phyloP scores from a whole-genome alignment of 2,113 vertebrate species.

The Otolemur garnettii region DNA sequence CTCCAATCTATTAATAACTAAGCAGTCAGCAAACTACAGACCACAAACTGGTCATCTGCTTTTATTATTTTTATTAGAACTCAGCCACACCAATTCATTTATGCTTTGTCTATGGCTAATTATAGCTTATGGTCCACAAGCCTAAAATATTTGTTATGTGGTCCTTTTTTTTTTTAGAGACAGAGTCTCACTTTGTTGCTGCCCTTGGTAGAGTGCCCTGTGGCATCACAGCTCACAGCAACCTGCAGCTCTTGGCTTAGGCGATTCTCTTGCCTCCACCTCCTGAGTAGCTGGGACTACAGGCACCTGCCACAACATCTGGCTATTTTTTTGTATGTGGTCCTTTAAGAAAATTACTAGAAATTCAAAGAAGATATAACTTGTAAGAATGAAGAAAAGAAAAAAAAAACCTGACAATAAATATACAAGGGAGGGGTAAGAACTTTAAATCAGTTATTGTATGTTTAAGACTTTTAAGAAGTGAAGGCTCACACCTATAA shows the following conservation, averaged over 20 bases:
- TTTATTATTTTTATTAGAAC: conserved; percentile 4
- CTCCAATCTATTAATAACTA: neutral
- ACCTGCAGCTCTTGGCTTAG: too few relatives aligned
- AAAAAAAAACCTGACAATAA: neutral
- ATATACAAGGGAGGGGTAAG: neutral
- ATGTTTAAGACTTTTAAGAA: too few relatives aligned
- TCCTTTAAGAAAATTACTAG: neutral
- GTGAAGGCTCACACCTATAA: too few relatives aligned
- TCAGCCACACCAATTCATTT: neutral
- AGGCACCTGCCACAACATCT: too few relatives aligned
- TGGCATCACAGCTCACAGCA: too few relatives aligned
- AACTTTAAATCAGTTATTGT: conserved; percentile 13
- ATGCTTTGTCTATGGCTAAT: neutral
- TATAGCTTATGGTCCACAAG: neutral
- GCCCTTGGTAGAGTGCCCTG: too few relatives aligned
- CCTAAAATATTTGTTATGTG: neutral
- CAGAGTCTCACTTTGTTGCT: too few relatives aligned
- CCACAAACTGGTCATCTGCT: neutral
- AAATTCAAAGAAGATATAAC: conserved; percentile 34
- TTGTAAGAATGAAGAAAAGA: neutral
- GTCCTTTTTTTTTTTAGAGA: neutral
- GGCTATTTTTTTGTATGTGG: neutral
- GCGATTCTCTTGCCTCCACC: too few relatives aligned
- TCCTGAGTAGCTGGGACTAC: too few relatives aligned
- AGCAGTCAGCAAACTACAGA: neutral